phyloP scores from a whole-genome alignment of 1,140 invertebrate species.

The Drosophila chauvacae region DNA sequence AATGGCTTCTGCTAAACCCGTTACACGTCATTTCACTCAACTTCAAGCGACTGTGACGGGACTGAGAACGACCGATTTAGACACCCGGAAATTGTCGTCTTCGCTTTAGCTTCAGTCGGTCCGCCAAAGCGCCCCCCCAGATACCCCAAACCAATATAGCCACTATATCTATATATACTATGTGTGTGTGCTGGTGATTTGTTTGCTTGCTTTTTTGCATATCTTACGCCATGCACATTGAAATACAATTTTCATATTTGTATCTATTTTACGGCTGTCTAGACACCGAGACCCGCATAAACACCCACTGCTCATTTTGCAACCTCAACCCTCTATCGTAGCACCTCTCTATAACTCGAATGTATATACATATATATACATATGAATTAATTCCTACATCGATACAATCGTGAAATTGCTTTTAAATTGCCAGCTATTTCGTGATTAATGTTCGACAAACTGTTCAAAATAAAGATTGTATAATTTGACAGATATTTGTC shows the following conservation, averaged over 20 bases:
- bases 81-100: slow-evolving; percentile 77
- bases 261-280: slow-evolving; percentile 38
- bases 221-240: slow-evolving; percentile 34
- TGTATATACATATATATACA: not conserved
- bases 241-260: slow-evolving; percentile 45
- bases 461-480: slow-evolving; percentile 32
- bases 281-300: slow-evolving; percentile 25
- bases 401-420: slow-evolving; percentile 17
- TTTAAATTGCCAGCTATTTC: slow-evolving; percentile 35
- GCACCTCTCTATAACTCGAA: slow-evolving; percentile 17
- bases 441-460: slow-evolving; percentile 41
- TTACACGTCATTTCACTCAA: slow-evolving; percentile 62
- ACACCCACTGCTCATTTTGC: slow-evolving; percentile 24
- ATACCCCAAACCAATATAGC: slow-evolving; percentile 16
- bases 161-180: slow-evolving; percentile 17
- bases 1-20: slow-evolving; percentile 24
- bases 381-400: slow-evolving; percentile 22
- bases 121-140: slow-evolving; percentile 5
- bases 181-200: slow-evolving; percentile 25
- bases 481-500: slow-evolving; percentile 47
- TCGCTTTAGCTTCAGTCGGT: slow-evolving; percentile 37
- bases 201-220: slow-evolving; percentile 31
- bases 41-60: slow-evolving; percentile 56
- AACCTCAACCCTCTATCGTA: slow-evolving; percentile 13
- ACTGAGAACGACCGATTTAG: slow-evolving; percentile 63